phyloP scores from a whole-genome alignment of 2,113 vertebrate species.

The Tricholaema leucomelas region DNA sequence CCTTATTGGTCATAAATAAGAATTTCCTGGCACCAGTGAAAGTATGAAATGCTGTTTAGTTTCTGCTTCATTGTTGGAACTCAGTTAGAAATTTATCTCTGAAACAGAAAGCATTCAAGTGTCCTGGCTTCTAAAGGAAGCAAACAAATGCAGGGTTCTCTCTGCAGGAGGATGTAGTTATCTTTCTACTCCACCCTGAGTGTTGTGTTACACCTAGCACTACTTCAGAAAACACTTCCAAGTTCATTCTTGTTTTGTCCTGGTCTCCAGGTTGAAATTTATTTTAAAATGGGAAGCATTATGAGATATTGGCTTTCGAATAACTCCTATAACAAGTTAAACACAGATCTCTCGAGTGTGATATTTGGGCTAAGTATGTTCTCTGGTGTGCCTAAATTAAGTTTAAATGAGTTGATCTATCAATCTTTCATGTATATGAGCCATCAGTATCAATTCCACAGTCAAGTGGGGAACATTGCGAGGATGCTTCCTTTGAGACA shows the following conservation, averaged over 20 bases:
- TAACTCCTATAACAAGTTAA: background rate
- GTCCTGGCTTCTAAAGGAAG: background rate
- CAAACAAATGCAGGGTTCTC: background rate
- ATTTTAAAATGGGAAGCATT: background rate
- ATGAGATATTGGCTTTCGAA: background rate
- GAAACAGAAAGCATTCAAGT: background rate
- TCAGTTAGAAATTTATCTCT: background rate
- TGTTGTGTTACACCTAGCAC: background rate
- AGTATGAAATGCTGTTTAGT: background rate
- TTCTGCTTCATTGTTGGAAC: background rate
- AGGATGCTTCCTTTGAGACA: background rate
- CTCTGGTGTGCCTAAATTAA: background rate
- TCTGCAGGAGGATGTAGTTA: background rate
- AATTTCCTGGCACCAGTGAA: background rate
- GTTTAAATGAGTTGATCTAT: background rate
- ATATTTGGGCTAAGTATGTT: background rate
- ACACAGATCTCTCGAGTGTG: background rate
- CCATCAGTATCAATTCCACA: background rate
- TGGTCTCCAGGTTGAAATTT: background rate
- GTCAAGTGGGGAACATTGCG: background rate
- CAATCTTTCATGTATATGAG: background rate
- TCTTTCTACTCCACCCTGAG: background rate
- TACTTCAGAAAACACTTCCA: background rate
- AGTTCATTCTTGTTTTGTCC: background rate
- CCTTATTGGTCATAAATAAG: background rate